Conservation (phyloP, 2,888 invertebrate species). For the Ptilodon capucinus region DNA sequence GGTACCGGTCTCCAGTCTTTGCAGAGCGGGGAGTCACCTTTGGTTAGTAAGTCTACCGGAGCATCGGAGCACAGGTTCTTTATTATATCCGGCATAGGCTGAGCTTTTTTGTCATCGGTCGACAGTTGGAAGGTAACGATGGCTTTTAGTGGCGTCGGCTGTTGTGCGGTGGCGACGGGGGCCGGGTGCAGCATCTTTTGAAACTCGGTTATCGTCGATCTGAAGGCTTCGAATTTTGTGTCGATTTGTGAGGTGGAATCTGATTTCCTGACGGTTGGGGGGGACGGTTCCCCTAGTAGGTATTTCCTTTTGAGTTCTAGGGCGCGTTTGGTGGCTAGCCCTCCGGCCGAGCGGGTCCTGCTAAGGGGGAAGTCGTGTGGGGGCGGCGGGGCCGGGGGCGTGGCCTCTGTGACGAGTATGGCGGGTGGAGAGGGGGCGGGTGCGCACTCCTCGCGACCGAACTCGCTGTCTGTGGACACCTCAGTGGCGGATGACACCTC, state of each 20-base stretch:
- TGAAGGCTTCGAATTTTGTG: conserved; percentile 91
- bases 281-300: conserved; percentile 87
- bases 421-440: conserved; percentile 89
- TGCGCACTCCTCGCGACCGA: conserved; percentile 90
- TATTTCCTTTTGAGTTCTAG: conserved; percentile 93
- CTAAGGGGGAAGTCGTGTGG: conserved; percentile 90
- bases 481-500: conserved; percentile 94
- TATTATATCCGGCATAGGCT: conserved; percentile 85
- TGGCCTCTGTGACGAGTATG: conserved; percentile 89
- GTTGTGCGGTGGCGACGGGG: conserved; percentile 59
- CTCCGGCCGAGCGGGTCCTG: conserved; percentile 93
- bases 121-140: conserved; percentile 53
- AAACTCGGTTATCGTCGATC: conserved; percentile 93
- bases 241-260: conserved; percentile 93
- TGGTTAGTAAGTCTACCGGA: conserved; percentile 66
- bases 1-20: conserved; percentile 76
- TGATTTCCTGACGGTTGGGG: conserved; percentile 89
- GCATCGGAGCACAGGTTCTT: conserved; percentile 65
- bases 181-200: conserved; percentile 93
- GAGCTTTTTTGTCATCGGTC: conserved; percentile 66
- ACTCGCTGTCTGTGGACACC: conserved; percentile 96
- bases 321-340: conserved; percentile 93
- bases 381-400: conserved; percentile 87
- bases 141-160: conserved; percentile 41
- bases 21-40: conserved; percentile 56